Conservation (phyloP, 2,113 vertebrate genomes). For the Alethe castanea region DNA sequence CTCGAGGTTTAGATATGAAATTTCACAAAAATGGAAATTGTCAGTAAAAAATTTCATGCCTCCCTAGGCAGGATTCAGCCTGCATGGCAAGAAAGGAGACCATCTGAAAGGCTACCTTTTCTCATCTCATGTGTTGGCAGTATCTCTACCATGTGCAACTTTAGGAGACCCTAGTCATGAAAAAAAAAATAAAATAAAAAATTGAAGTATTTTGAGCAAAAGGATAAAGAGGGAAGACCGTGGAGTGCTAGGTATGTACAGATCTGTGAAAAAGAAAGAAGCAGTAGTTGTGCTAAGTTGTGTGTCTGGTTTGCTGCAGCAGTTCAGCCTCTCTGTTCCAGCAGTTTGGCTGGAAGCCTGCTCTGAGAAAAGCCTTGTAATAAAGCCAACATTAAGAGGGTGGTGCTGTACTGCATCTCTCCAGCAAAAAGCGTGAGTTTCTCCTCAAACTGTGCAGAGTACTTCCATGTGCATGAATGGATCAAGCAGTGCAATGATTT, state of each 20-base stretch:
- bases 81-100: not conserved
- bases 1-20: not conserved
- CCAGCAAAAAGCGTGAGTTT: not conserved
- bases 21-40: not conserved
- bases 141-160: not conserved
- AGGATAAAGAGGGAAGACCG: not conserved
- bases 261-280: not conserved
- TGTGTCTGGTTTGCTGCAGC: not conserved
- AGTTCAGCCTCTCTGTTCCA: not conserved
- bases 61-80: not conserved
- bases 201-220: not conserved
- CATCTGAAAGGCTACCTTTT: not conserved
- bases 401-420: not conserved
- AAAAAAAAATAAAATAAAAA: not conserved
- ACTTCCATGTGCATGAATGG: not conserved
- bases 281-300: not conserved
- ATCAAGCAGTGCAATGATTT: not conserved
- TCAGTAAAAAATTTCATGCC: not conserved
- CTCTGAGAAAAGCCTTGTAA: not conserved
- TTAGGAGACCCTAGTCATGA: not conserved
- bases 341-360: not conserved
- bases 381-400: not conserved
- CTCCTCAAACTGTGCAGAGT: not conserved
- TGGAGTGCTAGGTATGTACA: not conserved
- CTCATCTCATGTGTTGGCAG: not conserved